Conservation (phyloP, 1,140 invertebrate species). For the Drosophila sp. region DNA sequence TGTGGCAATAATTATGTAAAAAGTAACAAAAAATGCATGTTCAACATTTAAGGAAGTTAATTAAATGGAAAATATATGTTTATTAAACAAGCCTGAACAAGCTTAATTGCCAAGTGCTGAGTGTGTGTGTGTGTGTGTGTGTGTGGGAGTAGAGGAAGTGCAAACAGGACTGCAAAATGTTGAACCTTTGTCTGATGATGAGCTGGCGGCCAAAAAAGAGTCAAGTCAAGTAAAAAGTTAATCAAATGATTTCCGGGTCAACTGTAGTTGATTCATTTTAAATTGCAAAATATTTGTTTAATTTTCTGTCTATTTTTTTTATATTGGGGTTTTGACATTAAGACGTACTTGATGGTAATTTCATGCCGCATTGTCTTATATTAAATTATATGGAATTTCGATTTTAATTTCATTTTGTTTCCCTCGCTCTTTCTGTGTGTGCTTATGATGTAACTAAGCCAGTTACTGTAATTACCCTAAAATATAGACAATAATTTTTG, state of each 20-base stretch:
- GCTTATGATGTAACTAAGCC: slow-evolving; percentile 72
- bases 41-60: slow-evolving; percentile 78
- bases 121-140: slow-evolving; percentile 25
- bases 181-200: slow-evolving; percentile 33
- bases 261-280: slow-evolving; percentile 2
- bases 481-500: slow-evolving; percentile 63
- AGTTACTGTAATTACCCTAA: slow-evolving; percentile 71
- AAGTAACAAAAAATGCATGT: slow-evolving; percentile 49
- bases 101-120: slow-evolving; percentile 61
- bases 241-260: slow-evolving; percentile 32
- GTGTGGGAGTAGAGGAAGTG: slow-evolving; percentile 34
- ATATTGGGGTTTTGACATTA: slow-evolving; percentile 60
- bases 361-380: slow-evolving; percentile 48
- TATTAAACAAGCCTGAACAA: slow-evolving; percentile 66
- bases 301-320: not conserved
- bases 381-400: slow-evolving; percentile 48
- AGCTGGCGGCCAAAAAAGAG: slow-evolving; percentile 7
- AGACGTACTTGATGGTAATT: slow-evolving; percentile 60
- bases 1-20: slow-evolving; percentile 74
- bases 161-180: slow-evolving; percentile 35
- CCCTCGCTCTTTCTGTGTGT: not conserved
- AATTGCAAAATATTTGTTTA: not conserved
- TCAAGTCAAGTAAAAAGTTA: slow-evolving; percentile 12
- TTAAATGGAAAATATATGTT: slow-evolving; percentile 79
- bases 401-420: slow-evolving; percentile 16